A percentile compares a stretch with the other conserved stretches of the same genome.
Evolutionary conservation across 2,888 invertebrate genomes (phyloP).

Genomic region (Druceiella hillmani): DNA sequence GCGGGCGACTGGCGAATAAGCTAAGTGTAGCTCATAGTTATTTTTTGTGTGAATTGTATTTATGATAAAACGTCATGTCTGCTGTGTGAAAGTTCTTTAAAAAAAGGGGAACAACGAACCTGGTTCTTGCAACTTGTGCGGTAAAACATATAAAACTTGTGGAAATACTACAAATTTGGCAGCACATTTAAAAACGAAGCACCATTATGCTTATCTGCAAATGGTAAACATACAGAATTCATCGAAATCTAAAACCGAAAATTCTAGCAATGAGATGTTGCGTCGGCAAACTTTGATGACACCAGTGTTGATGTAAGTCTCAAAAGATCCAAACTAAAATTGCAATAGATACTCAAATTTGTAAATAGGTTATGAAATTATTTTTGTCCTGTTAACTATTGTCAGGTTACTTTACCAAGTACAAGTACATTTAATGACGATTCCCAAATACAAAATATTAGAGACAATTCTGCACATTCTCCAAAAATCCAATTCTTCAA

Average conservation of each 20-base stretch:
- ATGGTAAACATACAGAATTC: conserved; percentile 13
- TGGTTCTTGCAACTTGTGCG: conserved; percentile 21
- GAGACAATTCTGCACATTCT: conserved; percentile 13
- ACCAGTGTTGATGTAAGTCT: conserved; percentile 17
- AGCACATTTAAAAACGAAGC: conserved; percentile 20
- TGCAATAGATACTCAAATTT: conserved; percentile 15
- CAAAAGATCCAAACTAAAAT: conserved; percentile 18
- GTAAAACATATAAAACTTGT: conserved; percentile 21
- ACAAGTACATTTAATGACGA: conserved; percentile 11
- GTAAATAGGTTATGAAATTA: conserved; percentile 16
- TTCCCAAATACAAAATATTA: conserved; percentile 15
- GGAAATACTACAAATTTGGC: conserved; percentile 21
- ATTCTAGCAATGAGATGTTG: conserved; percentile 16
- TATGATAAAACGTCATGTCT: conserved; percentile 4
- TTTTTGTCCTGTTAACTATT: conserved; percentile 13
- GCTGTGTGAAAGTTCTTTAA: conserved; percentile 6
- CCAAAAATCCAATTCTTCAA: conserved; percentile 18
- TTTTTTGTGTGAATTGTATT: conserved; percentile 6
- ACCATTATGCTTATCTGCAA: conserved; percentile 17
- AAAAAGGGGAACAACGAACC: conserved; percentile 5
- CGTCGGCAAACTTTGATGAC: conserved; percentile 15
- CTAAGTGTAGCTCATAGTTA: conserved; percentile 3
- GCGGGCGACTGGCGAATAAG: too few species aligned
- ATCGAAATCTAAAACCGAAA: conserved; percentile 14
- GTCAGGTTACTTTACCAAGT: conserved; percentile 14